Conservation (phyloP, 2,797 vertebrate species). For the Cygnus olor region DNA sequence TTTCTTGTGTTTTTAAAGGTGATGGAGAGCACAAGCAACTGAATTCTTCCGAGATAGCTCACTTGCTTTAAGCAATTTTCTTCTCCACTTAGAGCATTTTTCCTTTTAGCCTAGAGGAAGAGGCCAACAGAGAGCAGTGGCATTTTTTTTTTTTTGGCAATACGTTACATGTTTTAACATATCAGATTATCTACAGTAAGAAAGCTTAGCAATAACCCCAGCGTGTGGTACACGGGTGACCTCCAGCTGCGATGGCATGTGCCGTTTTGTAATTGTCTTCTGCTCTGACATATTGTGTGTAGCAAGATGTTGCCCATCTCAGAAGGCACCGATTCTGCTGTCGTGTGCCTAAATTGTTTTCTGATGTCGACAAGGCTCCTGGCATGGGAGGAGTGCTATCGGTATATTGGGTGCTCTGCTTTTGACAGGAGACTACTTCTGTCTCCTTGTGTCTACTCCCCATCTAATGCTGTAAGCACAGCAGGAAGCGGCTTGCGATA, state of each 20-base stretch:
- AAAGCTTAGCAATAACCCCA: background rate
- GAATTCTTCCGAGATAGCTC: conserved; percentile 14
- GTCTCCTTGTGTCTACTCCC: background rate
- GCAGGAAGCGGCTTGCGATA: background rate
- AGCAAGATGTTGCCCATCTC: background rate
- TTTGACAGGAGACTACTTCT: background rate
- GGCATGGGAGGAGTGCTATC: background rate
- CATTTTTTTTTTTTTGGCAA: fast-evolving
- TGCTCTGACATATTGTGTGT: background rate
- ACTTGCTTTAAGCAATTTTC: background rate
- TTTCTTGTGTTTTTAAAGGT: background rate
- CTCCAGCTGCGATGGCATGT: background rate
- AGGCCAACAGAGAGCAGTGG: background rate
- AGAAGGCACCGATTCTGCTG: background rate
- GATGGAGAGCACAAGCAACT: background rate
- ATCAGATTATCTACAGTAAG: background rate
- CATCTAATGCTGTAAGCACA: background rate
- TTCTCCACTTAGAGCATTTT: background rate
- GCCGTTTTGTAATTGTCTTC: background rate
- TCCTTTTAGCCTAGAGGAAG: background rate
- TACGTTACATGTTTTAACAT: background rate
- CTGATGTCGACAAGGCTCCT: background rate
- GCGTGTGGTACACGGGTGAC: background rate
- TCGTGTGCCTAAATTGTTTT: background rate
- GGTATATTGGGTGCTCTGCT: background rate